These are phyloP conservation scores for Drosophila mayri DNA, from an alignment of 1,140 invertebrate species.

Conservation along the genomic window DNA sequence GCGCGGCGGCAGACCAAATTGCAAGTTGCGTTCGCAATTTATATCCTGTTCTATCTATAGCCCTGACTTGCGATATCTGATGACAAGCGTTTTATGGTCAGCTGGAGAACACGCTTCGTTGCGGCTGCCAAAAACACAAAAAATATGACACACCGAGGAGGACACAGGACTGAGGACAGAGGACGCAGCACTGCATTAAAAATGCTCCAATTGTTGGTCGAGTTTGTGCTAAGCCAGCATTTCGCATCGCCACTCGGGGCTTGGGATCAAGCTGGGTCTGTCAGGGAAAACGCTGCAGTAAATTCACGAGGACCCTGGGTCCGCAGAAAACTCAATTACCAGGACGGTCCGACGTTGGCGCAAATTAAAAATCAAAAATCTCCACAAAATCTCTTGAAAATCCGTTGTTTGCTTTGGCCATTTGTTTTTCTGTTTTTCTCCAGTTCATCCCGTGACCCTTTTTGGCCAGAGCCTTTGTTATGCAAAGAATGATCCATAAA, in stretches of 20 bases:
- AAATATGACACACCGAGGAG: slow-evolving; percentile 19
- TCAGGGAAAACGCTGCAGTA: slow-evolving; percentile 42
- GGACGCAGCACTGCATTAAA: slow-evolving; percentile 22
- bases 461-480: slow-evolving; percentile 55
- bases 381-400: slow-evolving; percentile 43
- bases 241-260: slow-evolving; percentile 16
- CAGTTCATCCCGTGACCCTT: slow-evolving; percentile 8
- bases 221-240: slow-evolving; percentile 41
- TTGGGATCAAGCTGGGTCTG: neutral
- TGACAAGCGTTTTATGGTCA: slow-evolving; percentile 53
- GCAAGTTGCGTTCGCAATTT: slow-evolving; percentile 46
- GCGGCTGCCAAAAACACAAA: slow-evolving; percentile 48
- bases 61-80: slow-evolving; percentile 35
- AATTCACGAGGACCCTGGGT: slow-evolving; percentile 27
- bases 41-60: slow-evolving; percentile 21
- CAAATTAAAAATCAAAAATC: slow-evolving; percentile 64
- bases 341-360: slow-evolving; percentile 32
- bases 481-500: slow-evolving; percentile 66
- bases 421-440: slow-evolving; percentile 36
- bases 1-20: slow-evolving; percentile 19
- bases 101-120: slow-evolving; percentile 39
- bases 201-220: slow-evolving; percentile 34
- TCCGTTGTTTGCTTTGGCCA: slow-evolving; percentile 53
- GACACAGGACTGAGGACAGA: neutral
- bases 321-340: slow-evolving; percentile 66